Evolutionary conservation across 2,888 invertebrate genomes (phyloP).

Genomic region (Strigamia crassipes): DNA sequence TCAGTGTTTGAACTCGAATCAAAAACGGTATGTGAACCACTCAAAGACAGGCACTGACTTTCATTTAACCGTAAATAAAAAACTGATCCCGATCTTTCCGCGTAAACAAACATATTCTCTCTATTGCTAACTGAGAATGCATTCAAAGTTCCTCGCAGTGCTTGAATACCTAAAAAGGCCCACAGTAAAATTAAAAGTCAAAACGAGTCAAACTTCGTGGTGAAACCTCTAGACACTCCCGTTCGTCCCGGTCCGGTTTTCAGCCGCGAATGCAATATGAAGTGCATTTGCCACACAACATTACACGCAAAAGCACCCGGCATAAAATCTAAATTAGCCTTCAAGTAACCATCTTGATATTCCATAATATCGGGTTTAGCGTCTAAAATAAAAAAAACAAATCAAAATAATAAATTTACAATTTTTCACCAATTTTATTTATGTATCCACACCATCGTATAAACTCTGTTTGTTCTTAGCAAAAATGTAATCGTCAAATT

Average conservation of each 20-base stretch:
- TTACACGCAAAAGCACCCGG: slow-evolving; percentile 75
- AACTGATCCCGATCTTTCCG: slow-evolving; percentile 61
- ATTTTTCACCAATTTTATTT: no score
- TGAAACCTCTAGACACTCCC: slow-evolving; percentile 53
- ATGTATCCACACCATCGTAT: neutral
- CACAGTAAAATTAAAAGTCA: neutral
- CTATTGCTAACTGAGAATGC: slow-evolving; percentile 74
- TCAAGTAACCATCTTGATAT: slow-evolving; percentile 56
- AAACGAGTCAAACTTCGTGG: neutral
- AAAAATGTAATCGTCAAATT: slow-evolving; percentile 50
- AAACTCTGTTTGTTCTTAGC: neutral
- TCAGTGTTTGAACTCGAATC: slow-evolving; percentile 10
- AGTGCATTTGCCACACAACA: slow-evolving; percentile 73
- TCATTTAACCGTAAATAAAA: slow-evolving; percentile 61
- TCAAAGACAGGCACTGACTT: slow-evolving; percentile 57
- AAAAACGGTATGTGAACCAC: neutral
- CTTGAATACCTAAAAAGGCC: slow-evolving; percentile 59
- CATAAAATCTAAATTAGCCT: slow-evolving; percentile 62
- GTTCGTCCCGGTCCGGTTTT: slow-evolving; percentile 59
- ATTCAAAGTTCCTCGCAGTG: slow-evolving; percentile 69
- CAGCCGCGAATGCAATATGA: slow-evolving; percentile 72
- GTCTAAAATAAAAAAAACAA: neutral
- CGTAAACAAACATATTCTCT: slow-evolving; percentile 76
- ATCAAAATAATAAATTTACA: neutral
- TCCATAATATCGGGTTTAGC: slow-evolving; percentile 43